A percentile compares a stretch with the other conserved stretches of the same genome.
phyloP scores from a whole-genome alignment of 2,113 vertebrate species.

The Polypterus bichir region DNA sequence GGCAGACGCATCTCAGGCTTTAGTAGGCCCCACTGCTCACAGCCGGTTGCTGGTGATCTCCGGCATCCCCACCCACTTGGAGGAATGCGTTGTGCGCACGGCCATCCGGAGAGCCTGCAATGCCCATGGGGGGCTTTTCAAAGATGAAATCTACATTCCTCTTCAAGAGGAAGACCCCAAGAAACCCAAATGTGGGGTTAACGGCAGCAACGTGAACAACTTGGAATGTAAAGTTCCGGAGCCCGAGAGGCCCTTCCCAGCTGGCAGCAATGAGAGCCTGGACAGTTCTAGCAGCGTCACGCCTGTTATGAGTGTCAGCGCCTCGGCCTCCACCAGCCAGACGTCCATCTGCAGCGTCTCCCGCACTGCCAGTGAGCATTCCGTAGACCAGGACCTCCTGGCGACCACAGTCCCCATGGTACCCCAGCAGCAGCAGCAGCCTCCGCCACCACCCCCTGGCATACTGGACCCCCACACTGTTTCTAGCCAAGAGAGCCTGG shows the following conservation, averaged over 20 bases:
- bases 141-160: constrained; percentile 89
- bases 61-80: constrained; percentile 86
- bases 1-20: constrained; percentile 80
- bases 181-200: constrained; percentile 60
- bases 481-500: constrained; percentile 91
- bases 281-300: constrained; percentile 85
- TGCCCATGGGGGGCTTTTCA: constrained; percentile 85
- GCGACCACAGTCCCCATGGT: constrained; percentile 55
- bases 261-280: constrained; percentile 59
- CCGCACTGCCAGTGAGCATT: constrained; percentile 73
- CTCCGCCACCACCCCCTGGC: constrained; percentile 15
- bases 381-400: constrained; percentile 58
- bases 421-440: constrained; percentile 29
- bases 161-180: constrained; percentile 78
- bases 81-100: constrained; percentile 70
- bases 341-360: constrained; percentile 84
- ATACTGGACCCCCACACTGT: constrained; percentile 67
- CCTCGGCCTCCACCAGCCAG: constrained; percentile 84
- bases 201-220: constrained; percentile 28
- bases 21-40: constrained; percentile 82
- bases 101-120: constrained; percentile 90
- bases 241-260: constrained; percentile 48
- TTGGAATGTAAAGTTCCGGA: constrained; percentile 55
- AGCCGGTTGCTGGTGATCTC: constrained; percentile 88
- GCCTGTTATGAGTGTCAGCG: constrained; percentile 74